Evolutionary conservation across 2,113 vertebrate genomes (phyloP), one percentile per base, ranked within the genome.

Genomic region (Murina feae): DNA sequence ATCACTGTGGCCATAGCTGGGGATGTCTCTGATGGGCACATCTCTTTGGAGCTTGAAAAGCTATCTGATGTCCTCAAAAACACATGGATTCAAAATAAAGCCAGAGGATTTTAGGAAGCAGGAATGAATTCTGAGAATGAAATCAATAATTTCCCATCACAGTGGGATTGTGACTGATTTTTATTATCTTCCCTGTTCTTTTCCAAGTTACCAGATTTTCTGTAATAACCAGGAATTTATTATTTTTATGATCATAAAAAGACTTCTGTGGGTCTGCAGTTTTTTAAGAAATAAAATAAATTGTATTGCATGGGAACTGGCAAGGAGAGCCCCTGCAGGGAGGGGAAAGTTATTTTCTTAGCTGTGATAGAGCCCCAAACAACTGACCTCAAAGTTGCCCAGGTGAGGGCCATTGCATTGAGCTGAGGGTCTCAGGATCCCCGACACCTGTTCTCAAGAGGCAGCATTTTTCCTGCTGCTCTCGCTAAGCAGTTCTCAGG

Each of bases 201-300:
- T 68, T 89, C 18, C 13, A 91, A 13, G 23, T 81, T 91, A 83
- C 30, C 35, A 93, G 79, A 21, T 94, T 85, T 95, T 90, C 17
- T 74, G 0, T 65, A 94, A 78, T 78, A 65, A 55, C n/a, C 30
- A n/a, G 30, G 37, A 94, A 79, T 81, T 86, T 86, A 79, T 53
- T 78, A 30, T 21, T 86, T 80, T 85, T 25, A 49, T 74, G 63
- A 82, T 74, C 14, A 82, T 65, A 86, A 39, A 86, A 89, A 11
- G 4, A 86, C 51, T 81, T 92, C 82, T 78, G 21, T 92, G 21
- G 8, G 9, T 37, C 68, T 68, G 42, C 44, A n/a, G 71, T 81
- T 23, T 94, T 96, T 95, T 75, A 65, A 92, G 60, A 86, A 86
- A 83, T 68, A 35, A 83, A 89, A n/a, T 39, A 30, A 32, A 21